Evolutionary conservation across 2,113 vertebrate genomes (phyloP), one percentile per base, ranked within the genome.

Genomic region (Sigmodon hispidus): DNA sequence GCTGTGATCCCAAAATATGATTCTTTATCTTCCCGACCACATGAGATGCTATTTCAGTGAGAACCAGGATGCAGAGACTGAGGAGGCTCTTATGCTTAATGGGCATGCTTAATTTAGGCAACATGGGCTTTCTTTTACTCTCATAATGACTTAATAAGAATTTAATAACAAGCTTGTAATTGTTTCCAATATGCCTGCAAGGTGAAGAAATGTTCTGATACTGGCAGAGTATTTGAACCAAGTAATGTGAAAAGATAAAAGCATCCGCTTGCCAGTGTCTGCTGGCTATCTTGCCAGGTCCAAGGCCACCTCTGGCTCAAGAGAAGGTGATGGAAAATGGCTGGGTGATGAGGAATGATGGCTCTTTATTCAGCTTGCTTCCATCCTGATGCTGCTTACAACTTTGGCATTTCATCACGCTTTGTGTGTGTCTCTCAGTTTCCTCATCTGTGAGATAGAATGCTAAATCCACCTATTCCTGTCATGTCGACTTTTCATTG

Each of bases 71-170:
- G 89, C 72, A 80, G 70, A 87, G 81, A 65, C 83, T 69, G 31
- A 65, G 65, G 55, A 52, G 40, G 36, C 34, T 57, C 34, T 57
- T n/a, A 57, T 22, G 19, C 40, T 73, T 73, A 43, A 73, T 73
- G 87, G 80, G 84, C 70, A 24, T 80, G 80, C 52, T 93, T 93
- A 57, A 92, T 85, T 96, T 94, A 89, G 95, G 24, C 40, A 87
- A 43, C 59, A 45, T 29, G n/a, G 59, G 40, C 81, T 94, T 90
- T 52, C 5, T 1, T 59, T 69, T 87, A 84, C 63, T n/a, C 34
- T 5, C 90, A 72, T 90, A 93, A 81, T 84, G 84, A 93, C 48
- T 84, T 76, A 87, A 81, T 95, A 90, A 92, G 91, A 85, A 88
- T 92, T 95, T 90, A 80, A 94, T 83, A 93, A 83, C 84, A 77